These are phyloP conservation scores for Elysia chlorotica DNA, from an alignment of 1,140 invertebrate species.

Conservation along the genomic window DNA sequence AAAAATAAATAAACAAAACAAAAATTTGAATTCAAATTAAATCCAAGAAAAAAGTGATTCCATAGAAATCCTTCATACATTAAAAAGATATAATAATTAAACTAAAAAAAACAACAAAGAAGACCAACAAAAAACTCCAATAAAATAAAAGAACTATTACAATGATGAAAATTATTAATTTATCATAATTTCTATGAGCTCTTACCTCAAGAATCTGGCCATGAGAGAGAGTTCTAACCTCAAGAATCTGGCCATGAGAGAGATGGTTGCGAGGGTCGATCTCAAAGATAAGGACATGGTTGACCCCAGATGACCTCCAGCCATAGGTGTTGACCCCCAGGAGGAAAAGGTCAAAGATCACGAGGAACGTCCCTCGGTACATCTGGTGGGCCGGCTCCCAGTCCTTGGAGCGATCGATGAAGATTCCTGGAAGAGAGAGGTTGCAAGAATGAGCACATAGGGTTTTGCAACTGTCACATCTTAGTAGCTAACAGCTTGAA, in stretches of 20 bases:
- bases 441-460: no score
- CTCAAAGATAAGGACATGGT: slow-evolving; percentile 99
- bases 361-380: slow-evolving; percentile 89
- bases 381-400: slow-evolving; percentile 67
- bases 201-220: slow-evolving; percentile 90
- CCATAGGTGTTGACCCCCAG: slow-evolving; percentile 97
- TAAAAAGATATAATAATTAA: no score
- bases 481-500: no score
- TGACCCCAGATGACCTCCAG: slow-evolving; percentile 97
- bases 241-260: slow-evolving; percentile 94
- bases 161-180: neutral
- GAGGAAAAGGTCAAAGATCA: slow-evolving; percentile 93
- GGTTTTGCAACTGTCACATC: no score
- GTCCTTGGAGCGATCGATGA: slow-evolving; percentile 31
- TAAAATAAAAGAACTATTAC: no score
- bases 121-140: no score
- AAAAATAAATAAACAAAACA: no score
- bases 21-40: neutral
- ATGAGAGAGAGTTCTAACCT: slow-evolving; percentile 74
- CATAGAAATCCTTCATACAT: no score
- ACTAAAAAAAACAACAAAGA: no score
- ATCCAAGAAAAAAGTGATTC: neutral
- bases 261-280: slow-evolving; percentile 95
- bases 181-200: neutral
- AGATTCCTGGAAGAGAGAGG: slow-evolving; percentile 36